Evolutionary conservation across 2,797 vertebrate genomes (phyloP).

Genomic region (Sylvilagus floridanus): DNA sequence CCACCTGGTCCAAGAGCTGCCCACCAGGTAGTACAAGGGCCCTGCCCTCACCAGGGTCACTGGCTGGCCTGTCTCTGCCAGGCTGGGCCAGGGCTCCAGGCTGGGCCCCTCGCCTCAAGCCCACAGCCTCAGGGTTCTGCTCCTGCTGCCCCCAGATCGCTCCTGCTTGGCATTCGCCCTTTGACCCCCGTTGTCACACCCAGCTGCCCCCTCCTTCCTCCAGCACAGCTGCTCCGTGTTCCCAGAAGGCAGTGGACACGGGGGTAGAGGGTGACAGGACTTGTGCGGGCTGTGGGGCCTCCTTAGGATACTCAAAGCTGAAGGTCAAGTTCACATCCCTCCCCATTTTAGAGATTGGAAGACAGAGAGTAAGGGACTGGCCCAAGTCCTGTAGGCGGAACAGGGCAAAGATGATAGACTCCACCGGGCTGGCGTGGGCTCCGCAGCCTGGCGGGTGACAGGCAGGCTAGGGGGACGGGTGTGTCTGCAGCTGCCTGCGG

Average conservation of each 20-base stretch:
- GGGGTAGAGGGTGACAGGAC: background rate
- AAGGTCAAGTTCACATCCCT: background rate
- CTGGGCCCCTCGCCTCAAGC: background rate
- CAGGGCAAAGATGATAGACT: background rate
- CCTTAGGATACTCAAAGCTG: background rate
- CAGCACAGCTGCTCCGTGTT: background rate
- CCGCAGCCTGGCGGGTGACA: background rate
- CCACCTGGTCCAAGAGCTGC: background rate
- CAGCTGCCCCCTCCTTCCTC: background rate
- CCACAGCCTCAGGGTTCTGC: fast-evolving
- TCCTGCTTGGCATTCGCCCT: background rate
- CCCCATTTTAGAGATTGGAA: background rate
- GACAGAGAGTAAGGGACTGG: background rate
- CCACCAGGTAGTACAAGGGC: background rate
- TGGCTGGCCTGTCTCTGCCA: background rate
- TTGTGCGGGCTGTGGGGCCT: background rate
- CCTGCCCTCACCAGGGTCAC: background rate
- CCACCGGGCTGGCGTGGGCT: background rate
- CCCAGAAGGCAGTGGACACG: background rate
- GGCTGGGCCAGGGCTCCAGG: background rate
- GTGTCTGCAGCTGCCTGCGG: background rate
- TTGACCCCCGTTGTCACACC: background rate
- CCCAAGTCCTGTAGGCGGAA: background rate
- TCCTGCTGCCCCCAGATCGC: background rate
- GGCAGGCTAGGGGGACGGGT: background rate